phyloP scores from a whole-genome alignment of 2,888 invertebrate species.

The Tenthredo distinguenda region DNA sequence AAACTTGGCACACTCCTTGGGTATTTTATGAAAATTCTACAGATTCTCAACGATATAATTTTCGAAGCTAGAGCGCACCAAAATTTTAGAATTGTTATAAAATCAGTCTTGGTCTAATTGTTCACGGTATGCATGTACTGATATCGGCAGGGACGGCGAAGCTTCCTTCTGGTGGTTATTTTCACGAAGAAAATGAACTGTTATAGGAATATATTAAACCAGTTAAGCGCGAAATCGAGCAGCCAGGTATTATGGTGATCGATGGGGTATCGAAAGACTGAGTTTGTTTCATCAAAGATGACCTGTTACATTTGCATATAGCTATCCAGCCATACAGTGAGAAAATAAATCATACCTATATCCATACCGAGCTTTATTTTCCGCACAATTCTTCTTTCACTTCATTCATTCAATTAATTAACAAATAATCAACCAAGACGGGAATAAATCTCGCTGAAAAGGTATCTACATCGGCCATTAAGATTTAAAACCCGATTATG shows the following conservation, averaged over 20 bases:
- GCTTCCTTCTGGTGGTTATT: not conserved
- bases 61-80: too few species aligned
- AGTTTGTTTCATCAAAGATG: slow-evolving; percentile 17
- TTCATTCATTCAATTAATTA: not conserved
- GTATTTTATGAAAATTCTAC: too few species aligned
- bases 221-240: slow-evolving; percentile 69
- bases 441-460: not conserved
- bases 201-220: slow-evolving; percentile 62
- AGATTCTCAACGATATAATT: too few species aligned
- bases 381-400: not conserved
- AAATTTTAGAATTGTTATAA: not conserved
- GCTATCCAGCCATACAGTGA: not conserved
- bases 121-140: not conserved
- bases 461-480: not conserved
- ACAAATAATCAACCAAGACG: not conserved
- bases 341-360: not conserved
- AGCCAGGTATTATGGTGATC: slow-evolving; percentile 60
- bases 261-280: slow-evolving; percentile 62
- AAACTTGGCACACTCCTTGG: too few species aligned
- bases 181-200: slow-evolving; percentile 1
- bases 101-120: not conserved
- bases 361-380: not conserved
- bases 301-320: not conserved
- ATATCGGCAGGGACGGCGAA: not conserved
- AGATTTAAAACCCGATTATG: not conserved